These are phyloP conservation scores for Dendrolimus houi DNA, from an alignment of 2,888 invertebrate species.

Conservation along the genomic window DNA sequence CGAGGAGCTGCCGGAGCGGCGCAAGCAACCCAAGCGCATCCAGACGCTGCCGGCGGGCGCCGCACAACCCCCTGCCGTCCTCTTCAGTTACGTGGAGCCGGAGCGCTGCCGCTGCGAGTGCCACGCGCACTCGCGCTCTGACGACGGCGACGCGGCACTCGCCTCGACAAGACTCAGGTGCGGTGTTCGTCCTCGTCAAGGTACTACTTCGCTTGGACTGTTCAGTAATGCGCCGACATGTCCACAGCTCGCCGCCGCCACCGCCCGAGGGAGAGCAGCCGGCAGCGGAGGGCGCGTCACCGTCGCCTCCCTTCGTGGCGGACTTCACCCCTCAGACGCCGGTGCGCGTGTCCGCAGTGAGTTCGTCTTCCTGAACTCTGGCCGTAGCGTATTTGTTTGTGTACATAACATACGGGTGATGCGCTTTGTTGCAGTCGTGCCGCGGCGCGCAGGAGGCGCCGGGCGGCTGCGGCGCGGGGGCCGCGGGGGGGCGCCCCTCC, in stretches of 20 bases:
- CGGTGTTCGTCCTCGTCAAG: neutral
- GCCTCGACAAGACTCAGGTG: neutral
- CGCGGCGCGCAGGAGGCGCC: conserved; percentile 14
- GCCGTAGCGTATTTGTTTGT: too few relatives aligned
- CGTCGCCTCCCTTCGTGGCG: conserved; percentile 29
- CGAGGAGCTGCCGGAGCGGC: conserved; percentile 88
- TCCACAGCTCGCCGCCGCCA: neutral
- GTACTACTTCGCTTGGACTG: too few relatives aligned
- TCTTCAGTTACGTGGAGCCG: conserved; percentile 87
- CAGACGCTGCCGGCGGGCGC: conserved; percentile 84
- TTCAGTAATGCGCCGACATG: neutral
- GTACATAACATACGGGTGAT: too few relatives aligned
- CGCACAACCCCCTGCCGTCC: conserved; percentile 46
- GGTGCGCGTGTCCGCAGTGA: conserved; percentile 1
- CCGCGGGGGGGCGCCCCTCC: conserved; percentile 12
- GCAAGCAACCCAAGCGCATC: conserved; percentile 88
- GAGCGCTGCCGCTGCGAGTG: conserved; percentile 93
- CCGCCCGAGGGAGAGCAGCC: conserved; percentile 1
- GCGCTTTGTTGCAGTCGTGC: too few relatives aligned
- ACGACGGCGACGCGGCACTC: conserved; percentile 19
- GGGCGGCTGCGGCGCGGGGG: conserved; percentile 18
- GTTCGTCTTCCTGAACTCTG: neutral
- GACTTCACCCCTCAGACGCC: conserved; percentile 26
- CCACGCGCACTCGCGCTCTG: conserved; percentile 74
- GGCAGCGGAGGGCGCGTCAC: too few relatives aligned